phyloP scores from a whole-genome alignment of 2,888 invertebrate genomes.

The Trichacis sp. region DNA sequence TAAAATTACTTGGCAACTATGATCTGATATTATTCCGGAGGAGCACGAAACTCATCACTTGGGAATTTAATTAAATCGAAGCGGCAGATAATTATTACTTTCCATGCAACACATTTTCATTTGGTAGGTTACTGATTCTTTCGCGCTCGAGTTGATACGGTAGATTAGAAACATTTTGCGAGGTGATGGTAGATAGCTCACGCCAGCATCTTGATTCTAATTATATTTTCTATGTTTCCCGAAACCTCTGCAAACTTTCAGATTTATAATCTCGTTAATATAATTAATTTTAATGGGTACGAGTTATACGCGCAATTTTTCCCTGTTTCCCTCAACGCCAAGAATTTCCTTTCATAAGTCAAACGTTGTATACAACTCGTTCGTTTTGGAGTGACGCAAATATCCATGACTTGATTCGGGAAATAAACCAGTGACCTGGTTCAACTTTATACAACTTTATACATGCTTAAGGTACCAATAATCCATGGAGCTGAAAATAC shows the following conservation, averaged over 20 bases:
- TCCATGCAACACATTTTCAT: neutral
- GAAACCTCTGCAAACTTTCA: neutral
- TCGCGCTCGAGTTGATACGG: neutral
- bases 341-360: neutral
- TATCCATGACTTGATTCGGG: neutral
- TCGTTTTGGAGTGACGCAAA: neutral
- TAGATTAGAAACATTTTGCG: neutral
- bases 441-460: neutral
- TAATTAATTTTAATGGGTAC: neutral
- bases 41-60: neutral
- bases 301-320: neutral
- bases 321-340: too few species aligned
- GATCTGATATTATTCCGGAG: neutral
- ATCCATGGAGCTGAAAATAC: neutral
- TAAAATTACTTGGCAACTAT: neutral
- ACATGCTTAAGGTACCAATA: neutral
- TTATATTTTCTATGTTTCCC: neutral
- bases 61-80: neutral
- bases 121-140: conserved; percentile 1
- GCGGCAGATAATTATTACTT: conserved; percentile 1
- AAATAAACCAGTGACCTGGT: neutral
- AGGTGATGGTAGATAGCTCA: neutral
- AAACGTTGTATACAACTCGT: neutral
- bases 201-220: neutral
- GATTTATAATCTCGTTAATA: neutral